Conservation (phyloP, 2,113 vertebrate genomes). For the Oceanites oceanicus region DNA sequence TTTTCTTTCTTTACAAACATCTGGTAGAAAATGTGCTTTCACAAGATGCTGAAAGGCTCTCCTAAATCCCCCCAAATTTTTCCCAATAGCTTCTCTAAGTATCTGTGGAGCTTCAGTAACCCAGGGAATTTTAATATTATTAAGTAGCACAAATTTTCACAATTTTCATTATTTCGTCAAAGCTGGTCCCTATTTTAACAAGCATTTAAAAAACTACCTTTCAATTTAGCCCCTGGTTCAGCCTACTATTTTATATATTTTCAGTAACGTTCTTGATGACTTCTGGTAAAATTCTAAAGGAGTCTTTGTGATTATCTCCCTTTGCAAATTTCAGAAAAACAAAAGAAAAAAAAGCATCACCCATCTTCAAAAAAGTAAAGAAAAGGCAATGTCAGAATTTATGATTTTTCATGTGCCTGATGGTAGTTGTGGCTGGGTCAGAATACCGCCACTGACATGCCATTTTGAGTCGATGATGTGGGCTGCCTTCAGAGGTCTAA, state of each 20-base stretch:
- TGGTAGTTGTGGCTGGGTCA: not conserved
- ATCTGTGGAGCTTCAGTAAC: slow-evolving; percentile 15
- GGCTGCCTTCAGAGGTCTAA: not conserved
- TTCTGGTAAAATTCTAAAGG: not conserved
- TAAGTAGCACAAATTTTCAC: not conserved
- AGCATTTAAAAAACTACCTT: not conserved
- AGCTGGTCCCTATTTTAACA: not conserved
- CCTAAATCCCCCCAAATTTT: slow-evolving; percentile 24
- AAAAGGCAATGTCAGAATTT: not conserved
- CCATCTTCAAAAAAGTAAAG: not conserved
- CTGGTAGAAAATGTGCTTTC: slow-evolving; percentile 59
- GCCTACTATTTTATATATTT: not conserved
- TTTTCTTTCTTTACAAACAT: slow-evolving; percentile 41
- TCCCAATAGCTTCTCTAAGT: not conserved
- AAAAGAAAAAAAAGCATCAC: not conserved
- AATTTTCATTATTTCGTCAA: slow-evolving; percentile 6
- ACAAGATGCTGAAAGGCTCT: slow-evolving; percentile 45
- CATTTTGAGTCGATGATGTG: not conserved
- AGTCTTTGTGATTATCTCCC: not conserved
- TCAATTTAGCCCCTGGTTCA: not conserved
- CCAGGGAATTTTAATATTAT: not conserved
- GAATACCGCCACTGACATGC: not conserved
- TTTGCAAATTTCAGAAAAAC: not conserved
- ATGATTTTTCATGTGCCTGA: not conserved
- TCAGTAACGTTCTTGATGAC: not conserved